phyloP scores from a whole-genome alignment of 2,888 invertebrate species.

The Esperia sulphurella region DNA sequence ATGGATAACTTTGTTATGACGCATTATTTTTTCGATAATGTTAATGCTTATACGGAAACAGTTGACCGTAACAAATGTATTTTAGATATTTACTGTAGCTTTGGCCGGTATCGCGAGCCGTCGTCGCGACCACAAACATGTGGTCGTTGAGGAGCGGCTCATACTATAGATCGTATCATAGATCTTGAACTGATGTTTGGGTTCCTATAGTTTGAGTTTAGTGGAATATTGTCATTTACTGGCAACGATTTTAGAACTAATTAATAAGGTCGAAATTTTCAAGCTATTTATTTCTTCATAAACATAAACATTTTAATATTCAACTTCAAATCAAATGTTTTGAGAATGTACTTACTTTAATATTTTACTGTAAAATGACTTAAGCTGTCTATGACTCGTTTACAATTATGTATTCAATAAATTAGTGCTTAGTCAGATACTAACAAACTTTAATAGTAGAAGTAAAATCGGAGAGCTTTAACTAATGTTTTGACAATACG shows the following conservation, averaged over 20 bases:
- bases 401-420: constrained; percentile 15
- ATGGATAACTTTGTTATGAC: neutral
- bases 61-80: neutral
- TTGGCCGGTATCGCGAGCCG: constrained; percentile 3
- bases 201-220: constrained; percentile 72
- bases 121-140: too few species aligned
- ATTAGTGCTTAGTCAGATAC: constrained; percentile 26
- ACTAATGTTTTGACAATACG: constrained; percentile 54
- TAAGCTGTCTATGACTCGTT: constrained; percentile 6
- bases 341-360: neutral
- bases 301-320: neutral
- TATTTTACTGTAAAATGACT: constrained; percentile 2
- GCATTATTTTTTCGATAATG: neutral
- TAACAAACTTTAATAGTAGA: constrained; percentile 32
- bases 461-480: constrained; percentile 58
- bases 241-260: constrained; percentile 40
- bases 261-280: constrained; percentile 27
- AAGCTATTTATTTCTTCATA: constrained; percentile 15
- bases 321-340: neutral
- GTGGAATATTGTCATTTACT: constrained; percentile 39
- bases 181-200: constrained; percentile 71
- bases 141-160: constrained; percentile 1
- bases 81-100: constrained; percentile 4
- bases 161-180: constrained; percentile 26
- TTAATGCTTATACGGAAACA: neutral